Conservation (phyloP, 2,797 vertebrate species). For the Geotrypetes seraphini region DNA sequence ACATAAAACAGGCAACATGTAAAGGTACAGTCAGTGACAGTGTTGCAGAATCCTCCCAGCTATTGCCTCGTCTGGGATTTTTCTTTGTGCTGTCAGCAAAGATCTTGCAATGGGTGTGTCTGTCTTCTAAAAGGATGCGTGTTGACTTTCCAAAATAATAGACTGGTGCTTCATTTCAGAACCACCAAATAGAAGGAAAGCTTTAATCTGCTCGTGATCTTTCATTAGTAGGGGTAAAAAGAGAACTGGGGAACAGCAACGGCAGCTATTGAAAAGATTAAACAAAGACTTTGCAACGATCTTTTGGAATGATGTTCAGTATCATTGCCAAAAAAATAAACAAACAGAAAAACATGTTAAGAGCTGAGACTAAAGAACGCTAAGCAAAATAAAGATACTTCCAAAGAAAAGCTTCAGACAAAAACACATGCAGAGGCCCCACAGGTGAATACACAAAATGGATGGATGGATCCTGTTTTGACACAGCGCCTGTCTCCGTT, state of each 20-base stretch:
- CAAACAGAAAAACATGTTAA: background rate
- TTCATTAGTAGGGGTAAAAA: too few species aligned
- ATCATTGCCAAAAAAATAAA: background rate
- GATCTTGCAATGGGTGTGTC: constrained; percentile 56
- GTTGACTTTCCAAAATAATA: too few species aligned
- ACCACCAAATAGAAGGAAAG: too few species aligned
- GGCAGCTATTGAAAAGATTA: too few species aligned
- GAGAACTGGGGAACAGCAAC: too few species aligned
- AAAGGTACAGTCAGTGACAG: constrained; percentile 9
- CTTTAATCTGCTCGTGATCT: too few species aligned
- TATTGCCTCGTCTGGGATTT: constrained; percentile 14
- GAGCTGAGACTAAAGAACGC: too few species aligned
- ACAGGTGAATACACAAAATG: constrained; percentile 49
- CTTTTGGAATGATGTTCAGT: too few species aligned
- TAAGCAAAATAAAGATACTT: too few species aligned
- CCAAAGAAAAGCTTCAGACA: constrained; percentile 18
- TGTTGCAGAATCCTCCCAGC: constrained; percentile 1
- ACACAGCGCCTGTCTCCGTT: constrained; percentile 25
- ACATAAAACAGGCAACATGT: background rate
- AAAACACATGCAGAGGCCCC: constrained; percentile 45
- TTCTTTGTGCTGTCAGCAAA: constrained; percentile 50
- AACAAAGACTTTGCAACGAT: too few species aligned
- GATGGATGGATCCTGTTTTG: constrained; percentile 29
- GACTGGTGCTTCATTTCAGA: too few species aligned
- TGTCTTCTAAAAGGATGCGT: constrained; percentile 22